Evolutionary conservation across 2,797 vertebrate species (phyloP), one percentile per base, ranked within the genome.

Genomic region (Numenius phaeopus): DNA sequence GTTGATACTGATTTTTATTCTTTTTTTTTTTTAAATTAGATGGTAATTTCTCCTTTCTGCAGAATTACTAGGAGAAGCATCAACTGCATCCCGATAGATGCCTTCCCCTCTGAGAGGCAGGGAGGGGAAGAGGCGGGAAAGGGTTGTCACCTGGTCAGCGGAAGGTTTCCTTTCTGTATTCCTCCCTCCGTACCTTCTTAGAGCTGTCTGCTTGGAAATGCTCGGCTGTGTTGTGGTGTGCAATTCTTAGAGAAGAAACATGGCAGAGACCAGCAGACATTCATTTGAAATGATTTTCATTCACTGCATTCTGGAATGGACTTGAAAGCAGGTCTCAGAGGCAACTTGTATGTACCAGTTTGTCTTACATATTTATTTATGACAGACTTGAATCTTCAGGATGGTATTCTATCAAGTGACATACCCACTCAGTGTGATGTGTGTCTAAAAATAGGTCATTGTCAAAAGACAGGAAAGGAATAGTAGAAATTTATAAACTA

Each of bases 241-340:
- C 94, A 96, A 54, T 85, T 92, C 94, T 76, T 82, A 37, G 73
- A 94, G 85, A 89, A 91, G 94, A 93, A 94, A 87, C 75, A 95
- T 95, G 96, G 96, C 97, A 98, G 97, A 96, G 92, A 98, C 98
- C 97, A 97, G 98, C 94, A 97, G 97, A 97, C 97, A 71, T 97
- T 98, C 97, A 98, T 98, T 96, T 97, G 96, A 97, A 95, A 98
- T 98, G 95, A 98, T 98, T 96, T 97, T 96, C 96, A 95, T 95
- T 96, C 95, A 67, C 81, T 95, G 87, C 88, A 40, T 96, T 97
- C 94, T 94, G 87, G 96, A 98, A 97, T 94, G 95, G 97, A 97
- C 94, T 96, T 97, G 97, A 97, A 97, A 97, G 96, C 97, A 96
- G 97, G 97, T 97, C 97, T 98, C 96, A 97, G 94, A 98, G 98